These are phyloP conservation scores for Kradibia gibbosae DNA, from an alignment of 1,140 invertebrate genomes.

Conservation along the genomic window DNA sequence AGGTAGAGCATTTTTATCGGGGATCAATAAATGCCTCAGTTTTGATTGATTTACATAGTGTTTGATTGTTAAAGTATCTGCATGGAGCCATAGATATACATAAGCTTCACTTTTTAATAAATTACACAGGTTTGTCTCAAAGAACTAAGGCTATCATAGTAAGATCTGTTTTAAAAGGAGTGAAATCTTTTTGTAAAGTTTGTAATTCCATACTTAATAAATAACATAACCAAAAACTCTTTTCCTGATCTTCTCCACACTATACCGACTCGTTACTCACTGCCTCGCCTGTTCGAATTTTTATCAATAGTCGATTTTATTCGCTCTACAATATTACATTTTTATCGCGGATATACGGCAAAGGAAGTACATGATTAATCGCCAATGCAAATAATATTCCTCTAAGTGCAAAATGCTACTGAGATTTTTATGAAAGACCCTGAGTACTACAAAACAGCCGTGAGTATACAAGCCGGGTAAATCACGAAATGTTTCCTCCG, in stretches of 20 bases:
- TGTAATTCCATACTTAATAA: neutral
- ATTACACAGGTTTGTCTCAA: neutral
- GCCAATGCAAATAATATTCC: conserved; percentile 42
- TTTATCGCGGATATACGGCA: neutral
- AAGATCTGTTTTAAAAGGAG: neutral
- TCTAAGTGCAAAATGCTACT: conserved; percentile 4
- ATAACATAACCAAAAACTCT: neutral
- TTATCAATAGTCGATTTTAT: neutral
- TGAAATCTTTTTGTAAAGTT: neutral
- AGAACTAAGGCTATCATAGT: neutral
- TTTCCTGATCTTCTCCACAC: neutral
- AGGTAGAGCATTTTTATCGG: neutral
- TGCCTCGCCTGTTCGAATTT: neutral
- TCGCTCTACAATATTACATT: neutral
- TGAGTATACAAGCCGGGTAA: neutral
- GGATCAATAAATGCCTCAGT: neutral
- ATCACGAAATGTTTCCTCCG: conserved; percentile 11
- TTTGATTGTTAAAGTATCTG: neutral
- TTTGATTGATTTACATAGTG: neutral
- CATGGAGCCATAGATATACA: neutral
- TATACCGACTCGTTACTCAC: too few relatives aligned
- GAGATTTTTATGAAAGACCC: conserved; percentile 5
- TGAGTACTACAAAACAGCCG: neutral
- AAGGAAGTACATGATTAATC: conserved; percentile 45
- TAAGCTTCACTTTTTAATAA: neutral